A percentile compares a stretch with the other conserved stretches of the same genome.
phyloP scores from a whole-genome alignment of 2,113 vertebrate species.

The Pampusana beccarii region DNA sequence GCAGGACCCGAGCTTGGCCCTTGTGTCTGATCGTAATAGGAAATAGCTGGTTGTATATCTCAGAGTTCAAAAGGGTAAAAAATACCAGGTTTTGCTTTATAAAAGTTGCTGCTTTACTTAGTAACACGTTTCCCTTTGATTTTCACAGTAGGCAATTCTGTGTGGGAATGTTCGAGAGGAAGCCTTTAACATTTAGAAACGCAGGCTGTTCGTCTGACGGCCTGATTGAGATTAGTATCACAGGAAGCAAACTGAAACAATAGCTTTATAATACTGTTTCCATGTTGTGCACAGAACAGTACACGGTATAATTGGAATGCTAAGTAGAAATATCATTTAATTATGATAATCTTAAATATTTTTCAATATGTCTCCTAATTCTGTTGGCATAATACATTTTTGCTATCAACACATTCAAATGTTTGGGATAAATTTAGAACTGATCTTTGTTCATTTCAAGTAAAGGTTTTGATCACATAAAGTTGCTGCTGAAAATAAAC shows the following conservation, averaged over 20 bases:
- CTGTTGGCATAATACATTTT: neutral
- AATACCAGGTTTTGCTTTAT: slow-evolving; percentile 74
- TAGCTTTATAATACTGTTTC: slow-evolving; percentile 78
- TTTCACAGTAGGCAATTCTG: slow-evolving; percentile 82
- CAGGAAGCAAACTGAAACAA: slow-evolving; percentile 83
- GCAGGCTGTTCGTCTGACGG: slow-evolving; percentile 71
- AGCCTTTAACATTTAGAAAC: slow-evolving; percentile 76
- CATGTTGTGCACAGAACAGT: slow-evolving; percentile 72
- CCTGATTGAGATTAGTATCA: slow-evolving; percentile 77
- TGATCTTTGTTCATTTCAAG: neutral
- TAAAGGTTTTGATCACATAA: slow-evolving; percentile 6
- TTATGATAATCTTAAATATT: slow-evolving; percentile 56
- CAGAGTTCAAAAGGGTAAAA: slow-evolving; percentile 80
- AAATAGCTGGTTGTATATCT: slow-evolving; percentile 75
- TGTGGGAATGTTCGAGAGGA: slow-evolving; percentile 82
- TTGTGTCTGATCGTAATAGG: slow-evolving; percentile 68
- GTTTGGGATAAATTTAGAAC: slow-evolving; percentile 34
- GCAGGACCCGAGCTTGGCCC: neutral
- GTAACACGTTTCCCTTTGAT: slow-evolving; percentile 81
- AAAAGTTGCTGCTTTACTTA: slow-evolving; percentile 78
- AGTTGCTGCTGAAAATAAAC: slow-evolving; percentile 1
- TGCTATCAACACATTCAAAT: neutral
- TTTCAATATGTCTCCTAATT: slow-evolving; percentile 59
- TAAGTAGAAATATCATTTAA: slow-evolving; percentile 46
- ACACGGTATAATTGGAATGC: slow-evolving; percentile 62